Evolutionary conservation across 2,113 vertebrate species (phyloP).

Genomic region (Sisor rabdophorus): DNA sequence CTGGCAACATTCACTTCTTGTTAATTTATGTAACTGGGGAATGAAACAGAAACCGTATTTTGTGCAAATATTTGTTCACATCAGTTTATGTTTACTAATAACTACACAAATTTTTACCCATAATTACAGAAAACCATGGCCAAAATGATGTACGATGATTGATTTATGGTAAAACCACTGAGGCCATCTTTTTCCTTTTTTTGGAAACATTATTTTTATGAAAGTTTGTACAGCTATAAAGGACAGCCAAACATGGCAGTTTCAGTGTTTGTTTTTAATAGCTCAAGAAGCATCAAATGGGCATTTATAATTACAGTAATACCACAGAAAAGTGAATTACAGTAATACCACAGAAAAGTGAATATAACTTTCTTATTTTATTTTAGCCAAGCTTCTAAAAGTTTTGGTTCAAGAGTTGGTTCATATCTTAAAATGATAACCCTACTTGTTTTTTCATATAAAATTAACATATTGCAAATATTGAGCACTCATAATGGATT

Average conservation of each 20-base stretch:
- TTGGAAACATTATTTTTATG: not conserved
- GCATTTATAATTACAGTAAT: not conserved
- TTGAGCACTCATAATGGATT: not conserved
- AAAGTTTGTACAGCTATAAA: not conserved
- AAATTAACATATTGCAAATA: no score
- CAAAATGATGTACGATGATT: not conserved
- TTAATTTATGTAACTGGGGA: not conserved
- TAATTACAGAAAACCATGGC: not conserved
- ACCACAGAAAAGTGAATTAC: no score
- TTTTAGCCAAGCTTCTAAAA: not conserved
- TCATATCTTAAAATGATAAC: not conserved
- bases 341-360: not conserved
- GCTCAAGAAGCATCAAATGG: not conserved
- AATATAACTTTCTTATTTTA: not conserved
- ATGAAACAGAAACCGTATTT: not conserved
- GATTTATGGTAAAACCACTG: not conserved
- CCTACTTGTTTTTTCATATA: not conserved
- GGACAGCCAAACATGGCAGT: not conserved
- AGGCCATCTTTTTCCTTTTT: not conserved
- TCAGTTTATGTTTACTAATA: not conserved
- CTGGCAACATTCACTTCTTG: slow-evolving; percentile 2
- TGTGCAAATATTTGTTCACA: not conserved
- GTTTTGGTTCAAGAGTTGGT: no score
- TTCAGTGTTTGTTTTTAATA: not conserved
- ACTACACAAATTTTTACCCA: not conserved